Percentiles rank a stretch among this genome's conserved stretches.
phyloP scores from a whole-genome alignment of 2,888 invertebrate genomes.

The Entomobrya multifasciata region DNA sequence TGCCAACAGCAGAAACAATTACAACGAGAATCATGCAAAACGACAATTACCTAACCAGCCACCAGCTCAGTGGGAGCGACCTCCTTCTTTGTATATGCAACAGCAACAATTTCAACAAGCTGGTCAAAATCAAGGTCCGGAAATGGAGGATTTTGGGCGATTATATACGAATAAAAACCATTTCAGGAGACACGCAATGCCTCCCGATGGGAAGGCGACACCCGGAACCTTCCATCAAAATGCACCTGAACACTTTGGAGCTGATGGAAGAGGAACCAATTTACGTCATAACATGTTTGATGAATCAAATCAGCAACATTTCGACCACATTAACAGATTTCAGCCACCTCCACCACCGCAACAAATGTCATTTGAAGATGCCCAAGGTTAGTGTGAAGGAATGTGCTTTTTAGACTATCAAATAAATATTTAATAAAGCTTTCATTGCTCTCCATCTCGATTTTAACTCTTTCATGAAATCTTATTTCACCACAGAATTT shows the following conservation, averaged over 20 bases:
- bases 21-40: slow-evolving; percentile 50
- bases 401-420: not conserved
- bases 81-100: not conserved
- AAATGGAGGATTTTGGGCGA: slow-evolving; percentile 53
- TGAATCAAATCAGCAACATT: slow-evolving; percentile 27
- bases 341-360: not conserved
- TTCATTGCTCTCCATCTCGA: not conserved
- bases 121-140: slow-evolving; percentile 27
- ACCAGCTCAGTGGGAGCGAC: not conserved
- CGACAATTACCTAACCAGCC: slow-evolving; percentile 45
- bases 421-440: not conserved
- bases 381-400: not conserved
- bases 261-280: not conserved
- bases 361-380: not conserved
- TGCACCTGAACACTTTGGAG: slow-evolving; percentile 27
- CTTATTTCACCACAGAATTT: not conserved
- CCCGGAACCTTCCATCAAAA: slow-evolving; percentile 29
- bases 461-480: too few relatives aligned
- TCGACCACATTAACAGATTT: not conserved
- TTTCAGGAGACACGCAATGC: slow-evolving; percentile 50
- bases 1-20: slow-evolving; percentile 23
- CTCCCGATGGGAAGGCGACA: slow-evolving; percentile 50
- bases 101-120: too few relatives aligned
- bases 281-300: slow-evolving; percentile 20
- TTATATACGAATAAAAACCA: slow-evolving; percentile 51